Evolutionary conservation across 2,888 invertebrate genomes (phyloP), one percentile per base, ranked within the genome.

Genomic region (Lasioglossum marginatum): DNA sequence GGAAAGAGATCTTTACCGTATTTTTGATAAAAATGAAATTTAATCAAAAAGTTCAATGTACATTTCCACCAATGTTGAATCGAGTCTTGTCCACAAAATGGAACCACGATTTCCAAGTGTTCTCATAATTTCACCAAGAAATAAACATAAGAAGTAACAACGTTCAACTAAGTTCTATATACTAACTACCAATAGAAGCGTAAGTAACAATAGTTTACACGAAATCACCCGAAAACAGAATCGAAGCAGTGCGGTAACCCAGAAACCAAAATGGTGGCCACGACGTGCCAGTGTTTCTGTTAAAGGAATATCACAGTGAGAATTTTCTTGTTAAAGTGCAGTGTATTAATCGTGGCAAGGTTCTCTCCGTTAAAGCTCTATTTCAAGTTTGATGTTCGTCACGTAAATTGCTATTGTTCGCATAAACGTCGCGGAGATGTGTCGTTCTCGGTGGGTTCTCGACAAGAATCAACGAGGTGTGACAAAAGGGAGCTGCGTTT

Each of bases 311-410:
- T 60, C 4, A 1, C 43, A 78, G 63, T 78, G 78, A 63, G 16
- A 48, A 40, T 27, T 8, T 2, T 6, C 31, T 23, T 23, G 19
- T 48, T 52, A 52, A 71, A 83, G 84, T 83, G 85, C 23, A 57
- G 63, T 79, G 85, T 12, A 2, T 45, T n/a, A 34, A 23, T 48
- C 70, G 75, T 16, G 23, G 63, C 14, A 34, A 45, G 27, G 31
- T 19, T 52, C 34, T 19, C 5, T 68, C 45, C 19, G 45, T 4
- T 43, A 14, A 37, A 31, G n/a, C 10, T 23, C 52, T 12, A 27
- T 3, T 2, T 48, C 16, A 4, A n/a, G 45, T 66, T 31, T 27
- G 4, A 12, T 23, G 6, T 57, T n/a, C 34, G n/a, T 14, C 43
- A 8, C 52, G 52, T 16, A 43, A 57, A 31, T 70, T 23, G 19